These are phyloP conservation scores for Alethe castanea DNA, from an alignment of 2,113 vertebrate species.

Conservation along the genomic window DNA sequence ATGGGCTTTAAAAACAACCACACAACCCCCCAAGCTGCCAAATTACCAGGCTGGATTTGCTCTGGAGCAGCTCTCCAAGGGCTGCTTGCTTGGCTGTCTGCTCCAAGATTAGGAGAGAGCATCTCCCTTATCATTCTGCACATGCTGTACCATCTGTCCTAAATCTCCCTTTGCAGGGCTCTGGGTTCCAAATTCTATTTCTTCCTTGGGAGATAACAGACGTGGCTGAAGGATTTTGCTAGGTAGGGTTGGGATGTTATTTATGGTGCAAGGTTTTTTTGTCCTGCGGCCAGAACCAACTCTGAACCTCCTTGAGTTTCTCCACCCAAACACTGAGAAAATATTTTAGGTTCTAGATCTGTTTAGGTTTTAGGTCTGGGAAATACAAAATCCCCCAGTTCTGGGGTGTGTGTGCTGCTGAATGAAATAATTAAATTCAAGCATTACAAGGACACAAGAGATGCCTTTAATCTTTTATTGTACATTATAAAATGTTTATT, in stretches of 20 bases:
- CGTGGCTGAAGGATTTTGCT: background rate
- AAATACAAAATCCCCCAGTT: background rate
- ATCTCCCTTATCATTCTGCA: constrained; percentile 67
- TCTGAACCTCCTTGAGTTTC: background rate
- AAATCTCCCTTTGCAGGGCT: constrained; percentile 59
- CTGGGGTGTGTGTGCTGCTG: background rate
- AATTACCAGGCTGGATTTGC: constrained; percentile 28
- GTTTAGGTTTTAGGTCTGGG: background rate
- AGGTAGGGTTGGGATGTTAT: background rate
- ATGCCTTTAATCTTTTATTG: constrained; percentile 73
- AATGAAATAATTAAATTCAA: background rate
- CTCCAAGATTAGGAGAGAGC: constrained; percentile 43
- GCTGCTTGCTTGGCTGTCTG: constrained; percentile 2
- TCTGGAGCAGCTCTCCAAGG: constrained; percentile 1
- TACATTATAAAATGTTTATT: constrained; percentile 82
- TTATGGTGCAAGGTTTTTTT: background rate
- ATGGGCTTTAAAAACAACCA: background rate
- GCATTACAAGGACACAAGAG: background rate
- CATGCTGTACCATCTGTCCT: constrained; percentile 71
- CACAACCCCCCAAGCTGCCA: background rate
- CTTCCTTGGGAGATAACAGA: constrained; percentile 56
- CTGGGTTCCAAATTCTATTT: constrained; percentile 53
- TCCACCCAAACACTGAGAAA: background rate
- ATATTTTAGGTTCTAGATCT: background rate
- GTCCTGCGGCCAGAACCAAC: background rate